These are phyloP conservation scores for Myiopsitta monachus DNA, from an alignment of 2,113 vertebrate genomes.

Conservation along the genomic window DNA sequence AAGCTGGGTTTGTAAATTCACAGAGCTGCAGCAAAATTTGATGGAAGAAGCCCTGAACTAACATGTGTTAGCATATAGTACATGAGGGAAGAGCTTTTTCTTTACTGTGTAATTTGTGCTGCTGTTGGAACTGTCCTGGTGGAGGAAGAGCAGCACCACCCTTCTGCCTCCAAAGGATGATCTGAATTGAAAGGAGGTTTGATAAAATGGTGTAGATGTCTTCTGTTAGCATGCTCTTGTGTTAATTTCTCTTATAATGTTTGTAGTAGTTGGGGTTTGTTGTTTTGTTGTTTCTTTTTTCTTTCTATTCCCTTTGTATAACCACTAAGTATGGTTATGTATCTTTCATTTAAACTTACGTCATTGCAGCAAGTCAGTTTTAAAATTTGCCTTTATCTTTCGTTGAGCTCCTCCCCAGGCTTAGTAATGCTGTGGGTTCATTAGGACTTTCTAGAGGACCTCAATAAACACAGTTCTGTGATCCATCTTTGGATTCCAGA, in stretches of 20 bases:
- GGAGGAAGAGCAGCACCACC: background rate
- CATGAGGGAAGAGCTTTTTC: background rate
- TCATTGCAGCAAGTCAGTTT: background rate
- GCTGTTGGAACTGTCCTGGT: background rate
- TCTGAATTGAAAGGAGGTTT: background rate
- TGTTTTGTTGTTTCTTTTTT: background rate
- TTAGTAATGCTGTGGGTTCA: background rate
- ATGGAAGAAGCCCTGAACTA: background rate
- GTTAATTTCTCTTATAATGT: fast-evolving
- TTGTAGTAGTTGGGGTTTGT: background rate
- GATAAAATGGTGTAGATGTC: background rate
- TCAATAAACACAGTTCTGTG: background rate
- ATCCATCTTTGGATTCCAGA: background rate
- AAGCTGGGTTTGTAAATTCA: background rate
- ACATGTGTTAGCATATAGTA: background rate
- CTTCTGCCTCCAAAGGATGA: background rate
- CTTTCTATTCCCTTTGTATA: background rate
- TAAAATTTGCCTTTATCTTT: background rate
- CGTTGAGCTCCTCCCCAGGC: background rate
- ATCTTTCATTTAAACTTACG: background rate
- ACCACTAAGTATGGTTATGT: background rate
- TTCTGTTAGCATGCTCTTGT: background rate
- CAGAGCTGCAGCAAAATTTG: background rate
- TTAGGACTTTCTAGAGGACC: background rate
- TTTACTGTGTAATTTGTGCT: background rate